A percentile compares a stretch with the other conserved stretches of the same genome.
Evolutionary conservation across 2,797 vertebrate species (phyloP).

Genomic region (Siniperca scherzeri): DNA sequence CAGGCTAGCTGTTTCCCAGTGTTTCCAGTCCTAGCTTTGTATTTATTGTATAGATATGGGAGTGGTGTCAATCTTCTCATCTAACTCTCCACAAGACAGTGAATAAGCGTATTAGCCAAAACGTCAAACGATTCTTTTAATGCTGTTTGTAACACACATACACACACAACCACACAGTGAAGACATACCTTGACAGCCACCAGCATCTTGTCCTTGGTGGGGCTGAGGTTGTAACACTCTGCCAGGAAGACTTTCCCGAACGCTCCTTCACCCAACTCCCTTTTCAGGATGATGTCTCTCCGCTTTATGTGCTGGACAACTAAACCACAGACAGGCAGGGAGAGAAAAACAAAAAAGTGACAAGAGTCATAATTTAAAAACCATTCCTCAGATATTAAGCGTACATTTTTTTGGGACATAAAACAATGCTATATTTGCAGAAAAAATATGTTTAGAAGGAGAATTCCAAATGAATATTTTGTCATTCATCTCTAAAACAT

Average conservation of each 20-base stretch:
- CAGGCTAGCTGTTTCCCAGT: neutral
- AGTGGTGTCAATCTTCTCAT: neutral
- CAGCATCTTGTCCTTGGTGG: conserved; percentile 98
- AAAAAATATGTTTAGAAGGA: conserved; percentile 1
- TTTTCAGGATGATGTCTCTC: conserved; percentile 96
- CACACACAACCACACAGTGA: neutral
- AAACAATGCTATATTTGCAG: neutral
- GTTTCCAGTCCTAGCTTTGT: neutral
- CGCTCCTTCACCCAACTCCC: conserved; percentile 96
- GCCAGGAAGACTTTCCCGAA: conserved; percentile 99
- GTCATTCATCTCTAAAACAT: neutral
- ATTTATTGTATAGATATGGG: neutral
- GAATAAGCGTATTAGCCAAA: neutral
- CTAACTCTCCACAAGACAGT: too few species aligned
- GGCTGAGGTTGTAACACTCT: conserved; percentile 98
- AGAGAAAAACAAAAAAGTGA: conserved; percentile 4
- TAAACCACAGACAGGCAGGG: conserved; percentile 47
- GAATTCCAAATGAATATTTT: conserved; percentile 8
- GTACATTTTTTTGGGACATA: neutral
- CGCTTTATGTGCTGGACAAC: conserved; percentile 98
- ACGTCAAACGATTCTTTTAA: neutral
- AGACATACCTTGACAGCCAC: conserved; percentile 95
- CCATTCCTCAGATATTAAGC: conserved; percentile 3
- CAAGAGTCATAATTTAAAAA: neutral
- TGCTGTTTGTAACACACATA: neutral